A percentile compares a stretch with the other conserved stretches of the same genome.
phyloP scores from a whole-genome alignment of 1,140 invertebrate species.

The Patella vulgata region DNA sequence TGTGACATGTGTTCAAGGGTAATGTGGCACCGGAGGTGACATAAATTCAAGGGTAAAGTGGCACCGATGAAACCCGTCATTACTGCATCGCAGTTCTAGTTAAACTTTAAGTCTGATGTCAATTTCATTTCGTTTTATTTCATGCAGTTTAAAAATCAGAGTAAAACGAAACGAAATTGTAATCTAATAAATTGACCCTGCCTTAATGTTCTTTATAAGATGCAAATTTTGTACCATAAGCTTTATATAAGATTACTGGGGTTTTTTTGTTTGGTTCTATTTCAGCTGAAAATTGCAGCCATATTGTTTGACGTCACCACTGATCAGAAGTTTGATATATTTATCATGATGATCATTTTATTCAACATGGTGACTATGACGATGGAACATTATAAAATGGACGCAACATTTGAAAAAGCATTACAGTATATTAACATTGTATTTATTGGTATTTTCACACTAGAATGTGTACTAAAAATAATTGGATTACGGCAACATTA shows the following conservation, averaged over 20 bases:
- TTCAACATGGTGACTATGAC: constrained; percentile 99
- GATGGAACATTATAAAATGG: constrained; percentile 93
- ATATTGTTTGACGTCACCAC: constrained; percentile 97
- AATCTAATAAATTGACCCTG: neutral
- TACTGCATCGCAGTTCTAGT: no score
- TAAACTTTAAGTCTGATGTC: no score
- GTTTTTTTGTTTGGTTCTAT: constrained; percentile 41
- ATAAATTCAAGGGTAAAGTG: no score
- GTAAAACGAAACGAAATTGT: no score
- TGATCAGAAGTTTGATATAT: constrained; percentile 99
- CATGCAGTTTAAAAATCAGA: no score
- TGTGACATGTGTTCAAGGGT: no score
- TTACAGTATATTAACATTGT: constrained; percentile 93
- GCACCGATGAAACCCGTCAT: no score
- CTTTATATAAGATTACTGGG: neutral
- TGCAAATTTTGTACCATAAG: neutral
- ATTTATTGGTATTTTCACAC: constrained; percentile 98
- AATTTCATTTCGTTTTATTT: no score
- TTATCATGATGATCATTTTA: constrained; percentile 99
- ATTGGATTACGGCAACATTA: constrained; percentile 97
- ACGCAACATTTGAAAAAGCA: constrained; percentile 79
- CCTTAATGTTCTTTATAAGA: neutral
- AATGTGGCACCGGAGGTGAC: no score
- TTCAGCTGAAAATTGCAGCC: constrained; percentile 93
- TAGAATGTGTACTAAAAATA: constrained; percentile 97